A percentile compares a stretch with the other conserved stretches of the same genome.
Evolutionary conservation across 2,888 invertebrate species (phyloP).

Genomic region (Adelphocoris suturalis): DNA sequence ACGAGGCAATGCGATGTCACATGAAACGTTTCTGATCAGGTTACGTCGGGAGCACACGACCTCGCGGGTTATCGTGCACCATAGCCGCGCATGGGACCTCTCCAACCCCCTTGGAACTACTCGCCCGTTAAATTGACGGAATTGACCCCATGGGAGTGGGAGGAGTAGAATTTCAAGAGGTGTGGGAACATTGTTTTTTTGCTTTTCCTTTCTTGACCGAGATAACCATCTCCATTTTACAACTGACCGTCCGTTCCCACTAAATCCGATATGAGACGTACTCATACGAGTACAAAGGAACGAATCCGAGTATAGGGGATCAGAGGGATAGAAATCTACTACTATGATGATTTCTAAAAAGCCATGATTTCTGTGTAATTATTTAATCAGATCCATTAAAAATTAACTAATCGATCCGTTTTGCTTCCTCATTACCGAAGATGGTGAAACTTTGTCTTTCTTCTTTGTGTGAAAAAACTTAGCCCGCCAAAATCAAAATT

Average conservation of each 20-base stretch:
- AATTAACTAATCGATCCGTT: too few species aligned
- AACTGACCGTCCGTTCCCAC: not conserved
- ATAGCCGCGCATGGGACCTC: not conserved
- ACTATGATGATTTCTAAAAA: too few species aligned
- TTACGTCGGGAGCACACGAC: conserved; percentile 39
- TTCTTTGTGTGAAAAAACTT: too few species aligned
- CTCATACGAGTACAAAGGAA: not conserved
- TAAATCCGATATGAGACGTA: not conserved
- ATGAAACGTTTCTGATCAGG: conserved; percentile 36
- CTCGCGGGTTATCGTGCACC: conserved; percentile 17
- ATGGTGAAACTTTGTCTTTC: too few species aligned
- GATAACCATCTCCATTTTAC: not conserved
- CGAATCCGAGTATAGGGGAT: conserved; percentile 20
- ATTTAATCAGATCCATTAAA: too few species aligned
- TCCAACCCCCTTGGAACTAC: not conserved
- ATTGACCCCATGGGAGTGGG: not conserved
- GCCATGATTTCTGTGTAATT: too few species aligned
- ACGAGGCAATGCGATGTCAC: conserved; percentile 26
- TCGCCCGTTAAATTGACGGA: conserved; percentile 28
- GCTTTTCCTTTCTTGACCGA: not conserved
- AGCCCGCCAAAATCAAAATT: too few species aligned
- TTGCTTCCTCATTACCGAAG: too few species aligned
- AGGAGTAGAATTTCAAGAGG: conserved; percentile 33
- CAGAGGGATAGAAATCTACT: too few species aligned
- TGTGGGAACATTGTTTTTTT: not conserved